Evolutionary conservation across 2,888 invertebrate genomes (phyloP).

Genomic region (Thereva unica): DNA sequence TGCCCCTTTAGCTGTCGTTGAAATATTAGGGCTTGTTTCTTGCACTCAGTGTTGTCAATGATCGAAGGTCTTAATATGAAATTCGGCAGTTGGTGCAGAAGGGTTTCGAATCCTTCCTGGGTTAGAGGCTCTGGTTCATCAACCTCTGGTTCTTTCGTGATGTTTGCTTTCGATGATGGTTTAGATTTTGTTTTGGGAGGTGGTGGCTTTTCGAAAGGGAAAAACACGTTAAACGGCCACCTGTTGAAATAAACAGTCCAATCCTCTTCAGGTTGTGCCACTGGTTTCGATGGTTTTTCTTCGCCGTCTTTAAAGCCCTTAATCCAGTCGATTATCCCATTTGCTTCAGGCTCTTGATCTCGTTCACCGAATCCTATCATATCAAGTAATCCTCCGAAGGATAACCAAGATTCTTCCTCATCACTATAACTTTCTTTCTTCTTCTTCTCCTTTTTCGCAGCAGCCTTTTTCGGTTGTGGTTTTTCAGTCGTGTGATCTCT

Average conservation of each 20-base stretch:
- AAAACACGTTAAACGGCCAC: conserved; percentile 54
- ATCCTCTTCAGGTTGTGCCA: conserved; percentile 41
- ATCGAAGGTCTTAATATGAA: conserved; percentile 71
- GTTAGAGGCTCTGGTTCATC: conserved; percentile 46
- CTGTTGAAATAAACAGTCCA: conserved; percentile 53
- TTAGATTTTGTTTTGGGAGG: neutral
- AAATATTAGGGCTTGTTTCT: conserved; percentile 70
- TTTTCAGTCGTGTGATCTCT: conserved; percentile 5
- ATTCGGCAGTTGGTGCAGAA: conserved; percentile 68
- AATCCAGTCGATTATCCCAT: conserved; percentile 52
- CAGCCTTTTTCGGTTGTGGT: conserved; percentile 27
- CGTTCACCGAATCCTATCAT: neutral
- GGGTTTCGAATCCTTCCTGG: conserved; percentile 61
- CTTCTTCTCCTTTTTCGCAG: conserved; percentile 43
- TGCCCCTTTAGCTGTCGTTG: conserved; percentile 69
- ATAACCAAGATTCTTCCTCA: conserved; percentile 30
- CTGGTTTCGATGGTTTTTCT: conserved; percentile 27
- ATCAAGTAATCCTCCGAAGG: neutral
- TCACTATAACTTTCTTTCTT: conserved; percentile 42
- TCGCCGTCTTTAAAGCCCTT: conserved; percentile 46
- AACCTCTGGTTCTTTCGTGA: neutral
- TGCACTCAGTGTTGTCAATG: conserved; percentile 67
- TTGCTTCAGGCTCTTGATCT: conserved; percentile 36
- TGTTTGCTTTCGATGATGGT: neutral
- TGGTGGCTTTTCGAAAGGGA: conserved; percentile 47